phyloP scores from a whole-genome alignment of 2,113 vertebrate species.

The Phylloscopus trochilus region DNA sequence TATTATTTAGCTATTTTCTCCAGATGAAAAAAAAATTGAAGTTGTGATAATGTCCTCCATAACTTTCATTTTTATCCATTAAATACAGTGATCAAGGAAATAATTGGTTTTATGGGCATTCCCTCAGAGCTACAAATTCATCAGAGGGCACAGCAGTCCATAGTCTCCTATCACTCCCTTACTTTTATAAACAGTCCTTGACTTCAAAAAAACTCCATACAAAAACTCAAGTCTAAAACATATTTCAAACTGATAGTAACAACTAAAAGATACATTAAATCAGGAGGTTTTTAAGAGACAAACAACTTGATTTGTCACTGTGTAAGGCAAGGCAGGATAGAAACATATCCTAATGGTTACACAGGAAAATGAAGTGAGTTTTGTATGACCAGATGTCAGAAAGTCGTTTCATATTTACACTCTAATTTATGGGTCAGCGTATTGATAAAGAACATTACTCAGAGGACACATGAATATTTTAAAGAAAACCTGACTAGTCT shows the following conservation, averaged over 20 bases:
- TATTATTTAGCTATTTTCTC: background rate
- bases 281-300: background rate
- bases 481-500: background rate
- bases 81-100: background rate
- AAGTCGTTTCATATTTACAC: background rate
- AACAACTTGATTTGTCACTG: background rate
- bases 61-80: background rate
- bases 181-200: background rate
- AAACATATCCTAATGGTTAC: background rate
- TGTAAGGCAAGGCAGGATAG: background rate
- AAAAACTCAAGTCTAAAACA: background rate
- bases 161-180: background rate
- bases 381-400: background rate
- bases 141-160: background rate
- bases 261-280: background rate
- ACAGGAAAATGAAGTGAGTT: background rate
- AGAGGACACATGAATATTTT: background rate
- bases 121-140: background rate
- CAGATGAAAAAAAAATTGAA: background rate
- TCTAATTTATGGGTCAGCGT: background rate
- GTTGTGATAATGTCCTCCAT: background rate
- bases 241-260: background rate
- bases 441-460: background rate
- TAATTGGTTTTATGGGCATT: background rate
- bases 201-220: background rate